A percentile compares a stretch with the other conserved stretches of the same genome.
These are phyloP conservation scores for Phortica magna DNA, from an alignment of 2,888 invertebrate genomes.

Conservation along the genomic window DNA sequence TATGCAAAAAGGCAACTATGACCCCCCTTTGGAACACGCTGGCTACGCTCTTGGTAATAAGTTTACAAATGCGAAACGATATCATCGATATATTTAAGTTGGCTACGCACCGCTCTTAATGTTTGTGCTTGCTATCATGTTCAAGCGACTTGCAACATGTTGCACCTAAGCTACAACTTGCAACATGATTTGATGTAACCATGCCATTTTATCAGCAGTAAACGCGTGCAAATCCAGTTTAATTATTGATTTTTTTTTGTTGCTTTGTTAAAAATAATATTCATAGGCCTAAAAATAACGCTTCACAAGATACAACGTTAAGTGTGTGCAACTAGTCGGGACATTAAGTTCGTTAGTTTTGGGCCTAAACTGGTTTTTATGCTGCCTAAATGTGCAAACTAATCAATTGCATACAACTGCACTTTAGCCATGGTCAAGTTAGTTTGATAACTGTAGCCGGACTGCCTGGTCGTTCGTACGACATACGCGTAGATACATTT, in stretches of 20 bases:
- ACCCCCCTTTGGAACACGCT: too few relatives aligned
- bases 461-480: not conserved
- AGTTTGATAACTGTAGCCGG: conserved; percentile 24
- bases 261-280: conserved; percentile 9
- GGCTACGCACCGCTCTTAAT: too few relatives aligned
- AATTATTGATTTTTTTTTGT: not conserved
- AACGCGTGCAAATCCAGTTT: conserved; percentile 27
- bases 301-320: not conserved
- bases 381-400: conserved; percentile 12
- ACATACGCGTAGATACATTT: not conserved
- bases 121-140: not conserved
- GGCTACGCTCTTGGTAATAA: too few relatives aligned
- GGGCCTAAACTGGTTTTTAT: conserved; percentile 16
- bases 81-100: too few relatives aligned
- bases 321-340: not conserved
- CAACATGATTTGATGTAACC: conserved; percentile 8
- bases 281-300: conserved; percentile 19
- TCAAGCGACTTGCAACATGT: conserved; percentile 13
- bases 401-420: conserved; percentile 21
- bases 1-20: too few relatives aligned
- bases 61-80: too few relatives aligned
- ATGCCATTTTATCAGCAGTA: conserved; percentile 4
- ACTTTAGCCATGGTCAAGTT: conserved; percentile 26
- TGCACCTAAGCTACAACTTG: not conserved
- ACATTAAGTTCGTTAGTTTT: conserved; percentile 18